Base-by-base conservation (phyloP, 1,140 invertebrate species). In the Phymorhynchus buccinoides region DNA sequence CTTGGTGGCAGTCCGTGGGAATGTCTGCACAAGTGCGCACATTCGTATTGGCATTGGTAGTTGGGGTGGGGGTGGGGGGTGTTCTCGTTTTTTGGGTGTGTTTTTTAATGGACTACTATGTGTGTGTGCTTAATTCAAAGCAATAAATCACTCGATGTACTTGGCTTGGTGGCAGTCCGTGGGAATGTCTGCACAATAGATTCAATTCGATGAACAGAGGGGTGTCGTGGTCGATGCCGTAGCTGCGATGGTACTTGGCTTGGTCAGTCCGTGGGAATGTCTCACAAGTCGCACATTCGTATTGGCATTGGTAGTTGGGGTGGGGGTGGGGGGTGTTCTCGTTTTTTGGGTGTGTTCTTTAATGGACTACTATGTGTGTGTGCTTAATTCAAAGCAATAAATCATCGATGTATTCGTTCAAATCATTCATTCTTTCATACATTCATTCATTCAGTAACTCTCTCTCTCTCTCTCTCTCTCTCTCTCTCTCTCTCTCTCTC, bases 201-300 rank as follows among this genome's bases (percentile, higher is more conserved):
- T 22, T 52, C 9, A 52, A 22, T 22, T 66, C 73, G 27, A 84
- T 84, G 52, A 39, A n/a, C 27, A 68, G n/a, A 22, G 62, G 32
- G 16, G 32, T 18, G 84, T 84, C 62, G 3, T 48, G 18, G 37
- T 35, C 30, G 0, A 68, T 0, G 22, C 37, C 35, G 52, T n/a
- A n/a, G n/a, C n/a, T n/a, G n/a, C n/a, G 14, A 32, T 35, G n/a
- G 30, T 0, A 62, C 80, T 82, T 82, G 7, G 52, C 12, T 7
- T 56, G 52, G 6, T 82, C 80, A 82, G 56, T 82, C 35, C 37
- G 22, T 22, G 22, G 35, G 62, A 22, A 82, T 62, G 35, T 82
- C 80, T 82, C 30, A 22, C n/a, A 27, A 6, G 6, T 27, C 9
- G 14, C 27, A 3, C 12, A 9, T 3, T 78, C 30, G 4, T 78